These are phyloP conservation scores for Drosophila asahinai DNA, from an alignment of 1,140 invertebrate species.

Conservation along the genomic window DNA sequence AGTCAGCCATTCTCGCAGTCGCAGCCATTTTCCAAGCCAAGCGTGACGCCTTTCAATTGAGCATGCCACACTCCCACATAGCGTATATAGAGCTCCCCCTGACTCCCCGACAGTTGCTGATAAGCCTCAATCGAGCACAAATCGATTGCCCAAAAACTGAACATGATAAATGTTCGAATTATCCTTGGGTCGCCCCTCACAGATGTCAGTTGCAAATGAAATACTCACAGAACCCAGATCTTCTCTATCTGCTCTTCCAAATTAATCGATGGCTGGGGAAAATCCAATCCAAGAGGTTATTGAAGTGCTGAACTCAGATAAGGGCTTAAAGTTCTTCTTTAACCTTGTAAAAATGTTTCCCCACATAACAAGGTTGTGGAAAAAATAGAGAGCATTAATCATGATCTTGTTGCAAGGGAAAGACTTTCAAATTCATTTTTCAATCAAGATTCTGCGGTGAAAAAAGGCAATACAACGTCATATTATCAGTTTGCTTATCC, in stretches of 20 bases:
- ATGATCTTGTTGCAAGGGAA: conserved; percentile 17
- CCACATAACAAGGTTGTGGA: conserved; percentile 7
- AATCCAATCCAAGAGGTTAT: conserved; percentile 17
- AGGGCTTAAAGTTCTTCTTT: conserved; percentile 5
- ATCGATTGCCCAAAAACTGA: conserved; percentile 72
- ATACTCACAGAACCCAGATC: conserved; percentile 30
- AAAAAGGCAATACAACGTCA: not conserved
- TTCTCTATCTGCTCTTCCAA: conserved; percentile 12
- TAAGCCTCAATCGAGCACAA: conserved; percentile 75
- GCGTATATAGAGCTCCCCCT: not conserved
- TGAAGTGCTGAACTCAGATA: conserved; percentile 36
- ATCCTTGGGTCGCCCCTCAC: conserved; percentile 56
- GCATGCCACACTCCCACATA: conserved; percentile 45
- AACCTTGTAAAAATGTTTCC: not conserved
- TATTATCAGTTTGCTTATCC: not conserved
- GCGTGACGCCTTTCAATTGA: conserved; percentile 74
- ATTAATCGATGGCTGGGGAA: not conserved
- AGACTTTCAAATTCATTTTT: not conserved
- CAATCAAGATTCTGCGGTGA: not conserved
- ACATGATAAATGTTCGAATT: conserved; percentile 74
- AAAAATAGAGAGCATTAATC: conserved; percentile 14
- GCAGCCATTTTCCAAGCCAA: conserved; percentile 45
- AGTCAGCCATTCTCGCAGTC: conserved; percentile 31
- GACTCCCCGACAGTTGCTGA: conserved; percentile 48
- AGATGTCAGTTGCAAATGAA: conserved; percentile 78